Conservation (phyloP, 2,888 invertebrate genomes). For the Platynereis dumerilii region DNA sequence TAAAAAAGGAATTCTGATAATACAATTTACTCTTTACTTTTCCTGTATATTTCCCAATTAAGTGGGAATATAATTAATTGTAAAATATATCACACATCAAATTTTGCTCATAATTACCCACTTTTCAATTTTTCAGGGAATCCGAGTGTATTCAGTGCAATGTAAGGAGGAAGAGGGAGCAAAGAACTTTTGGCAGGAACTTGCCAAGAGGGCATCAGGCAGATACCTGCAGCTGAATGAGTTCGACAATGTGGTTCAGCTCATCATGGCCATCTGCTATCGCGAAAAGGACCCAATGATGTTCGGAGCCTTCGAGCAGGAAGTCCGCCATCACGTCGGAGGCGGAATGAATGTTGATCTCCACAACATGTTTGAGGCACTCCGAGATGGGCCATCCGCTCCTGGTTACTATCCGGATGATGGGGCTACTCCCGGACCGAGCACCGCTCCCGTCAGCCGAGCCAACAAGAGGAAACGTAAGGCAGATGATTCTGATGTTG, state of each 20-base stretch:
- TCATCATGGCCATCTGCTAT: conserved; percentile 59
- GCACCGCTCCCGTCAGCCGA: too few species aligned
- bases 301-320: conserved; percentile 17
- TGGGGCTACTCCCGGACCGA: background rate
- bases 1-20: background rate
- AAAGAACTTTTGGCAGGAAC: conserved; percentile 42
- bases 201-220: conserved; percentile 46
- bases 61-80: too few species aligned
- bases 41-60: too few species aligned
- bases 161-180: conserved; percentile 15
- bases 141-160: conserved; percentile 49
- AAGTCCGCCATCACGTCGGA: conserved; percentile 24
- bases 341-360: conserved; percentile 41
- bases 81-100: too few species aligned
- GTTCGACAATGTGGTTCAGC: conserved; percentile 49
- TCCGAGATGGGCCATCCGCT: conserved; percentile 18
- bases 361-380: conserved; percentile 45
- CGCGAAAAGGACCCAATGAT: conserved; percentile 47
- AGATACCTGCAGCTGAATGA: conserved; percentile 49
- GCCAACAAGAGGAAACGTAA: too few species aligned
- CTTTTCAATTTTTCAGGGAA: conserved; percentile 46
- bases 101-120: too few species aligned
- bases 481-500: too few species aligned
- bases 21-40: background rate
- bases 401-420: background rate